Conservation (phyloP, 2,113 vertebrate genomes). For the Guaruba guarouba region DNA sequence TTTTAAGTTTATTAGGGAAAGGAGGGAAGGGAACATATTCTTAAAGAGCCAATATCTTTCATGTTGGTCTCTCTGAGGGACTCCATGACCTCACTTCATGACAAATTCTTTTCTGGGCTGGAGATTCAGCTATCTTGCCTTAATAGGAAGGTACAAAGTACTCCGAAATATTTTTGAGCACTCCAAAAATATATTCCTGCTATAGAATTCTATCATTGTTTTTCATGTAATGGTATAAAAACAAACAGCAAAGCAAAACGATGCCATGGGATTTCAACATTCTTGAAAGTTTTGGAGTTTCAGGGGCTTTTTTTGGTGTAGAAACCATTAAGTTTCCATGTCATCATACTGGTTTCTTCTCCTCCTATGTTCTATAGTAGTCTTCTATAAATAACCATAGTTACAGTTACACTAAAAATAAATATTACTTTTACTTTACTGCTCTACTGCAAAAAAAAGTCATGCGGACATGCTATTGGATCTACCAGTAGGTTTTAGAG, state of each 20-base stretch:
- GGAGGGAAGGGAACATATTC: neutral
- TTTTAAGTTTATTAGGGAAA: neutral
- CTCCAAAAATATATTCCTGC: slow-evolving; percentile 18
- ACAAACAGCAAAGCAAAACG: neutral
- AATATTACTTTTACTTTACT: neutral
- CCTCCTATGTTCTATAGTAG: neutral
- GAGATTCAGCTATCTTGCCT: neutral
- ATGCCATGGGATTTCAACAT: neutral
- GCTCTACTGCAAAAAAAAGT: neutral
- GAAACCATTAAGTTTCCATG: neutral
- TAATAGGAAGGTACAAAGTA: slow-evolving; percentile 33
- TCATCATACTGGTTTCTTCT: neutral
- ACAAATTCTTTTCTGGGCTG: neutral
- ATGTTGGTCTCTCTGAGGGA: neutral
- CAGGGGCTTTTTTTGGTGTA: neutral
- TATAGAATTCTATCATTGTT: neutral
- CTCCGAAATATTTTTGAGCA: neutral
- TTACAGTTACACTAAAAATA: neutral
- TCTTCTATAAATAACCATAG: neutral
- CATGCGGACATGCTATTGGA: neutral
- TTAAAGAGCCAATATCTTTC: neutral
- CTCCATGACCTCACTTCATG: neutral
- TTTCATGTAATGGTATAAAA: slow-evolving; percentile 15
- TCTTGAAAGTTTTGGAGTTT: neutral
- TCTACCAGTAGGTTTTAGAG: neutral